These are phyloP conservation scores for Chorisops tibialis DNA, from an alignment of 2,888 invertebrate genomes.

Conservation along the genomic window DNA sequence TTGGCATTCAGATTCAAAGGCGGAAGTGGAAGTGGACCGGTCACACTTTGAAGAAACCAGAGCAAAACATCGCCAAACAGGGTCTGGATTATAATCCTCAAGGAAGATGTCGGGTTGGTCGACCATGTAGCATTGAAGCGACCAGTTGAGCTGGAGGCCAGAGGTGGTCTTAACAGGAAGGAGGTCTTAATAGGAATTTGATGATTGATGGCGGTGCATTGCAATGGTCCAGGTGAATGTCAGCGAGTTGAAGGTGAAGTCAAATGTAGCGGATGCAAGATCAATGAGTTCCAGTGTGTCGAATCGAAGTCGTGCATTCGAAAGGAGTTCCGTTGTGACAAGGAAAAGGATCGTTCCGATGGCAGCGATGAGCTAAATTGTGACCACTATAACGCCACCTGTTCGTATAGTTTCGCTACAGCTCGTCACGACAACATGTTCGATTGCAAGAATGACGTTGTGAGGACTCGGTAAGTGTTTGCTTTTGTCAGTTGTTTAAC, in stretches of 20 bases:
- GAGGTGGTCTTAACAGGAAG: no score
- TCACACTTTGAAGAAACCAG: no score
- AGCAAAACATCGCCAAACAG: no score
- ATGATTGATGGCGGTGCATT: constrained; percentile 54
- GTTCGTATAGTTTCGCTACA: constrained; percentile 27
- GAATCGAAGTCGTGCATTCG: constrained; percentile 62
- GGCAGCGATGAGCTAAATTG: constrained; percentile 69
- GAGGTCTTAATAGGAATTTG: no score
- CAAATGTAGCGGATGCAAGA: constrained; percentile 59
- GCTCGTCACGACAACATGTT: constrained; percentile 51
- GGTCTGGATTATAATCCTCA: no score
- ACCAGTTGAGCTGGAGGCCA: no score
- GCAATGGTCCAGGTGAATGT: constrained; percentile 66
- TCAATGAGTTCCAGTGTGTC: constrained; percentile 62
- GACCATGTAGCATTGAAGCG: no score
- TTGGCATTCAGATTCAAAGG: no score
- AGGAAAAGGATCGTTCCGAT: constrained; percentile 65
- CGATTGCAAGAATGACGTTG: constrained; percentile 59
- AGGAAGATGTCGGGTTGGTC: no score
- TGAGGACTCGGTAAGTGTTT: no score
- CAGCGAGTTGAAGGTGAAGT: constrained; percentile 70
- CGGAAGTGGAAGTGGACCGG: no score
- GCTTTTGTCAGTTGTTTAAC: no score
- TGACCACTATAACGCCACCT: constrained; percentile 37
- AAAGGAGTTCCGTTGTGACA: constrained; percentile 59